Evolutionary conservation across 1,140 invertebrate species (phyloP).

Genomic region (Chironomus tepperi): DNA sequence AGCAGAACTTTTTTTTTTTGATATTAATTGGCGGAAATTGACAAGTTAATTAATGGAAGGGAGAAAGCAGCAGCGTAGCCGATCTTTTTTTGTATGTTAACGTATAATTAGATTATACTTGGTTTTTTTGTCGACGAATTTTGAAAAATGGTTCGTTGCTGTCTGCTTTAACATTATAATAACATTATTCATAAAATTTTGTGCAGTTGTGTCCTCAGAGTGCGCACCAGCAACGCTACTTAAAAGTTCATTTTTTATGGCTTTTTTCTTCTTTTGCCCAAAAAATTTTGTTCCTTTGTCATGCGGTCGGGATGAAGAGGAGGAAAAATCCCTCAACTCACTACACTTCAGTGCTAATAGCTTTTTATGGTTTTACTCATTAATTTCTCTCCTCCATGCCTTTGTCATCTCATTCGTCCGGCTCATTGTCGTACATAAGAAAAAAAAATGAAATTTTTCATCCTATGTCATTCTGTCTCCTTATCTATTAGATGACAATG

Average conservation of each 20-base stretch:
- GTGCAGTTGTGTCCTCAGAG: background rate
- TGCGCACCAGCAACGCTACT: background rate
- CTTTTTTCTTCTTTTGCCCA: background rate
- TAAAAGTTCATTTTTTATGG: constrained; percentile 1
- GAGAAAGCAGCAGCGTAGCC: background rate
- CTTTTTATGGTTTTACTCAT: constrained; percentile 13
- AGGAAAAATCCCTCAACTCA: background rate
- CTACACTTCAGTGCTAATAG: background rate
- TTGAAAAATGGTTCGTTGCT: background rate
- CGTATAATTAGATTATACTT: background rate
- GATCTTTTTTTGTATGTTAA: background rate
- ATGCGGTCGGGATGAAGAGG: background rate
- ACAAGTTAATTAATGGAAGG: constrained; percentile 23
- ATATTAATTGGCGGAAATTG: constrained; percentile 21
- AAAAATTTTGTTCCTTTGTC: background rate
- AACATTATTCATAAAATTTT: background rate
- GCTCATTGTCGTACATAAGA: background rate
- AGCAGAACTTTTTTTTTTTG: background rate
- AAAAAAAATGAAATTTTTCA: background rate
- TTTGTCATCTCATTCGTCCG: background rate
- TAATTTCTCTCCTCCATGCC: constrained; percentile 12
- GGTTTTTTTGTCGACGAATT: background rate
- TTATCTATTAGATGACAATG: background rate
- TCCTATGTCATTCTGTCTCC: background rate
- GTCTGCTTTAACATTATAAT: background rate